A percentile compares a stretch with the other conserved stretches of the same genome.
Conservation (phyloP, 2,888 invertebrate genomes). For the Folsomia candida region DNA sequence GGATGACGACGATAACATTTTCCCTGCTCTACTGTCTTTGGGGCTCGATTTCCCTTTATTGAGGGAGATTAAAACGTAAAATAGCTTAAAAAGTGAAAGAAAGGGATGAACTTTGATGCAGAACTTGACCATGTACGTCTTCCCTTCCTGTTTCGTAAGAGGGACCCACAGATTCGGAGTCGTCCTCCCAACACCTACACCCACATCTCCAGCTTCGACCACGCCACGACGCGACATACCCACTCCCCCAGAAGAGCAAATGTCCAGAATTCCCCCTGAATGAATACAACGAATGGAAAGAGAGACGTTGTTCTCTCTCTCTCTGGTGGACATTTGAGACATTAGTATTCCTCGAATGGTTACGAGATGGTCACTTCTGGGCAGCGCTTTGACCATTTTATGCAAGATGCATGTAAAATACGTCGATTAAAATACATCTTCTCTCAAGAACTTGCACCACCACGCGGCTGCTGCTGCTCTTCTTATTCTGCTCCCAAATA, state of each 20-base stretch:
- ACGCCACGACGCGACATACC: too few relatives aligned
- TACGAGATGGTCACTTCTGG: slow-evolving; percentile 50
- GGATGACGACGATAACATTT: too few relatives aligned
- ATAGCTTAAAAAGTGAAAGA: not conserved
- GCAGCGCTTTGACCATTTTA: slow-evolving; percentile 50
- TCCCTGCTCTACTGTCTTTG: too few relatives aligned
- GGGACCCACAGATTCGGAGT: not conserved
- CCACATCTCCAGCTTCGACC: too few relatives aligned
- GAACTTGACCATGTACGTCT: too few relatives aligned
- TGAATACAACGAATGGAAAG: not conserved
- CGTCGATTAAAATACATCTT: slow-evolving; percentile 51
- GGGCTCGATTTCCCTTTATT: not conserved
- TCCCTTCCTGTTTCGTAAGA: not conserved
- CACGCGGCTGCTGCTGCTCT: not conserved
- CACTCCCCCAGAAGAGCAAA: too few relatives aligned
- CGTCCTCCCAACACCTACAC: not conserved
- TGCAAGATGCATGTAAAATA: slow-evolving; percentile 52
- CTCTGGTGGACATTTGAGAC: slow-evolving; percentile 21
- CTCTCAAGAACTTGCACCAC: not conserved
- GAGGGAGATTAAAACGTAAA: not conserved
- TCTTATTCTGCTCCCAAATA: slow-evolving; percentile 32
- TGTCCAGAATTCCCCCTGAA: not conserved
- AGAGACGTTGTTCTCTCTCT: not conserved
- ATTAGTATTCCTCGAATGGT: slow-evolving; percentile 50
- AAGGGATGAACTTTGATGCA: not conserved